Evolutionary conservation across 37 sponge, comb jelly and placozoan genomes (phyloP).

Genomic region (Beroe forskalii): DNA sequence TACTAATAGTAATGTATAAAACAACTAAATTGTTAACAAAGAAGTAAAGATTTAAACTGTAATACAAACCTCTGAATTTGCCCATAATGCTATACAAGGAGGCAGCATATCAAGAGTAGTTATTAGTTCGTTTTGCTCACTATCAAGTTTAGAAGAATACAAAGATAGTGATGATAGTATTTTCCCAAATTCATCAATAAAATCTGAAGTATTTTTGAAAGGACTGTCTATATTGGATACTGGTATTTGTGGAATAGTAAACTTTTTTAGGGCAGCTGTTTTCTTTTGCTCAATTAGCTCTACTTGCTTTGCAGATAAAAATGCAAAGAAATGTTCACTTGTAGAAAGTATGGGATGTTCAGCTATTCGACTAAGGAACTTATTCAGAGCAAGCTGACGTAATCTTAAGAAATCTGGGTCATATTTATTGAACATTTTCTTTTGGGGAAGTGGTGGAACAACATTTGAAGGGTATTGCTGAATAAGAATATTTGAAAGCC

Average conservation of each 20-base stretch:
- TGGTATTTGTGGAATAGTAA: conserved; percentile 41
- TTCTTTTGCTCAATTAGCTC: conserved; percentile 43
- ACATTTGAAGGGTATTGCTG: conserved; percentile 46
- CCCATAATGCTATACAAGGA: conserved; percentile 33
- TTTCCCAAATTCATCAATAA: conserved; percentile 37
- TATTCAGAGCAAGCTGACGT: conserved; percentile 38
- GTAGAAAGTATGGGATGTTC: conserved; percentile 51
- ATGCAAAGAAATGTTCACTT: conserved; percentile 57
- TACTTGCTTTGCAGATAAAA: conserved; percentile 41
- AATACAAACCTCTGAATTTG: conserved; percentile 54
- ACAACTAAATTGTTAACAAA: no score
- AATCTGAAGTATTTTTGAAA: conserved; percentile 31
- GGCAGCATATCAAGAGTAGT: neutral
- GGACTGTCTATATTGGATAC: conserved; percentile 19
- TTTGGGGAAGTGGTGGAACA: conserved; percentile 51
- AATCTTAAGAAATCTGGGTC: conserved; percentile 34
- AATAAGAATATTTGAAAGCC: conserved; percentile 13
- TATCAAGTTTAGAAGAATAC: conserved; percentile 15
- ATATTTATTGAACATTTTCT: conserved; percentile 60
- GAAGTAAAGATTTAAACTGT: neutral
- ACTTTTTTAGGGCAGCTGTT: conserved; percentile 23
- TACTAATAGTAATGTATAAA: no score
- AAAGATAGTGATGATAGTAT: neutral
- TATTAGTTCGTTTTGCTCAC: conserved; percentile 10
- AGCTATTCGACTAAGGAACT: conserved; percentile 52